phyloP scores from a whole-genome alignment of 2,888 invertebrate genomes.

The Lasioglossum lativentre region DNA sequence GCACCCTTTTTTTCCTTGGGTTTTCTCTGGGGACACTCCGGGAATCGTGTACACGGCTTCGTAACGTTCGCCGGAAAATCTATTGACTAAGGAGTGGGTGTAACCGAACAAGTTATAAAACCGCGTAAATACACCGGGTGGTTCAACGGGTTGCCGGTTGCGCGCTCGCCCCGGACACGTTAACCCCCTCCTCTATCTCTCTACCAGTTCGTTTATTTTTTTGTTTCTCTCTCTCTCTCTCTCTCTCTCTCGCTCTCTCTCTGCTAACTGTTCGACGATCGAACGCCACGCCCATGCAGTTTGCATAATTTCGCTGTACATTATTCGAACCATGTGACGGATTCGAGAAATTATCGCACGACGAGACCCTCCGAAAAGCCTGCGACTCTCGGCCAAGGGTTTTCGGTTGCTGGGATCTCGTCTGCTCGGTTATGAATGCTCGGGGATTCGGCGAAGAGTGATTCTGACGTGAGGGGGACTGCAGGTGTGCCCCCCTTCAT shows the following conservation, averaged over 20 bases:
- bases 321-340: slow-evolving; percentile 53
- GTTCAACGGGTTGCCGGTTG: neutral
- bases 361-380: neutral
- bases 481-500: neutral
- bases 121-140: slow-evolving; percentile 44
- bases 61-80: slow-evolving; percentile 50
- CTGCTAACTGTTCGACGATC: slow-evolving; percentile 34
- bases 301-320: slow-evolving; percentile 59
- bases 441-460: neutral
- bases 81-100: slow-evolving; percentile 63
- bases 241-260: slow-evolving; percentile 5
- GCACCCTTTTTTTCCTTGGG: slow-evolving; percentile 34
- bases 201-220: neutral
- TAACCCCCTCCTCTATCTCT: neutral
- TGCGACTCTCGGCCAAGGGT: neutral
- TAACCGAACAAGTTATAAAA: slow-evolving; percentile 58
- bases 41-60: neutral
- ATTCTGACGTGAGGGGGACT: neutral
- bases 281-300: slow-evolving; percentile 56
- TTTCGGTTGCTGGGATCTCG: neutral
- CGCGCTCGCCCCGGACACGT: slow-evolving; percentile 26
- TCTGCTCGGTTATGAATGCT: neutral
- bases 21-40: slow-evolving; percentile 9
- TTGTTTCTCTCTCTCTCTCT: too few species aligned
- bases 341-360: slow-evolving; percentile 53